Conservation (phyloP, 2,888 invertebrate species). For the Phorcus lineatus region DNA sequence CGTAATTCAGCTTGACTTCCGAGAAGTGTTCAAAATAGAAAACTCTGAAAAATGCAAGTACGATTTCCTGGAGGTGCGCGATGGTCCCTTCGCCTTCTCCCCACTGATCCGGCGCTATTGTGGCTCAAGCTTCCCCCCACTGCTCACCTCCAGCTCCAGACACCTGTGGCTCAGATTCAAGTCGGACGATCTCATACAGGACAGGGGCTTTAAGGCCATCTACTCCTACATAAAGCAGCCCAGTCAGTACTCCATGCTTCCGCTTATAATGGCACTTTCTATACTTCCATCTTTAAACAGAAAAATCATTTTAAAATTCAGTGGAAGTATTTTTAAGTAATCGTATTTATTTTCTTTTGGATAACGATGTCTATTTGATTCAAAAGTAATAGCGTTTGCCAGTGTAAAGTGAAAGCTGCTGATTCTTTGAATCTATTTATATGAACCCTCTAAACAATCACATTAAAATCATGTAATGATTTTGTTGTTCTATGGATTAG, state of each 20-base stretch:
- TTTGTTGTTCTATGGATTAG: too few species aligned
- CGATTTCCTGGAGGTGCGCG: conserved; percentile 88
- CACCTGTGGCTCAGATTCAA: conserved; percentile 87
- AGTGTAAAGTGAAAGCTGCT: too few species aligned
- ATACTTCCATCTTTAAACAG: too few species aligned
- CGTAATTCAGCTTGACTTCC: conserved; percentile 84
- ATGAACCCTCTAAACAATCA: too few species aligned
- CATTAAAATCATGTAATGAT: too few species aligned
- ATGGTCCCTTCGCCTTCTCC: conserved; percentile 82
- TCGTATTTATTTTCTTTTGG: too few species aligned
- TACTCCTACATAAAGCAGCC: conserved; percentile 76
- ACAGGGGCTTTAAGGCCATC: conserved; percentile 86
- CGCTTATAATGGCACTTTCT: too few species aligned
- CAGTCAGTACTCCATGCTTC: conserved; percentile 40
- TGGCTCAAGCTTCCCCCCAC: conserved; percentile 83
- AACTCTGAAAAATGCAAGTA: conserved; percentile 83
- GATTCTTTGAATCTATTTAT: too few species aligned
- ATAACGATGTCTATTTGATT: too few species aligned
- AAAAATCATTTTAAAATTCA: too few species aligned
- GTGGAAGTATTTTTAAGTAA: too few species aligned
- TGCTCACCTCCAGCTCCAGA: conserved; percentile 84
- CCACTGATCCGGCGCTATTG: conserved; percentile 80
- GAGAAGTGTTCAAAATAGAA: conserved; percentile 87
- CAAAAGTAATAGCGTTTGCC: too few species aligned
- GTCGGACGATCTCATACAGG: conserved; percentile 88